Evolutionary conservation across 2,113 vertebrate species (phyloP), one percentile per base, ranked within the genome.

Genomic region (Epinephelus moara): DNA sequence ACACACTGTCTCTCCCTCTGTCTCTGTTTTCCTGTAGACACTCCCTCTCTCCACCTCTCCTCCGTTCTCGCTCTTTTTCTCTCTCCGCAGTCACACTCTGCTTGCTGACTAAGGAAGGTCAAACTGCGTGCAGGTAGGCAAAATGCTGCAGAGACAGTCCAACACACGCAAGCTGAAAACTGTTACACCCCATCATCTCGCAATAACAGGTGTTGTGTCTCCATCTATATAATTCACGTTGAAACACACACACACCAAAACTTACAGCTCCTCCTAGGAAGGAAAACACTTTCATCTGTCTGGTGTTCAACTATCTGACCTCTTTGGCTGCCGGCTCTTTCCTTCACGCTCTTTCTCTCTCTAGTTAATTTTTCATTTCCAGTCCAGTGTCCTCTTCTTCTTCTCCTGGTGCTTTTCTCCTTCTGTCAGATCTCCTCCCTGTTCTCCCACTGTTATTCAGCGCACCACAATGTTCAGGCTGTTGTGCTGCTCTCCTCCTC

Each of bases 31-130:
- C 53, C 79, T 52, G 70, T 79, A 78, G 90, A 89, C 75, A 66
- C 88, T 89, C 89, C 84, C 88, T 81, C 78, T 62, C 84, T 87
- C 84, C 73, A 66, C 75, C 82, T 81, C 79, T 86, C 49, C 33
- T 74, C 71, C 81, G 64, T 75, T 71, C 80, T 80, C 63, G 9
- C 64, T 78, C 45, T 78, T 72, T 85, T 75, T 42, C 78, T 75
- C 82, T 85, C 88, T 78, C 30, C 30, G 91, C 93, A 92, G 90
- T 92, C 90, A 53, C 81, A 73, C 82, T 63, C 77, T 70, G 85
- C 71, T 45, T 89, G 92, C 93, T 93, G 92, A 93, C 91, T 94
- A 86, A 91, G 91, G 91, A 94, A 95, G 93, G 94, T 94, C 94
- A 94, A 85, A 91, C 78, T 30, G 40, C 42, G 85, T 79, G 86